Conservation (phyloP, 2,797 vertebrate species). For the Anisognathus igniventris region DNA sequence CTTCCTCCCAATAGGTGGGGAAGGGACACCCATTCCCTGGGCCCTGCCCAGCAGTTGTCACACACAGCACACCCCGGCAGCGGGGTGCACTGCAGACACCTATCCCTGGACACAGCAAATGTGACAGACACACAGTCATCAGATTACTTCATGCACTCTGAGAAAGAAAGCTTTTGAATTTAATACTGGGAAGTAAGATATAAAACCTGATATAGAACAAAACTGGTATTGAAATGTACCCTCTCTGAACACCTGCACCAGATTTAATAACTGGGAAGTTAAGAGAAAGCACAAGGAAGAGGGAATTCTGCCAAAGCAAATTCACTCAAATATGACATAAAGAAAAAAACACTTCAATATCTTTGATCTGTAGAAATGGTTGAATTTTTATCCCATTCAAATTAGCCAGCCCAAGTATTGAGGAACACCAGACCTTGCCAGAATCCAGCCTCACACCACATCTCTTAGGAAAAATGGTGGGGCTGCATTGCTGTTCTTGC, state of each 20-base stretch:
- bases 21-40: background rate
- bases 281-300: background rate
- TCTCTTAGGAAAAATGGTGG: background rate
- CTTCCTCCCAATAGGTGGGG: background rate
- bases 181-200: background rate
- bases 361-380: background rate
- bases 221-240: background rate
- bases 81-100: background rate
- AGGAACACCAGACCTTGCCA: background rate
- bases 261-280: background rate
- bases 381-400: background rate
- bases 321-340: background rate
- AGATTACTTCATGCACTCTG: background rate
- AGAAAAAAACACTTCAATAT: background rate
- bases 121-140: background rate
- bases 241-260: background rate
- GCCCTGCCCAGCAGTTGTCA: background rate
- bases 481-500: background rate
- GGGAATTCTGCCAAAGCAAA: background rate
- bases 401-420: rapidly evolving
- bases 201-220: background rate
- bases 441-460: rapidly evolving
- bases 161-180: background rate
- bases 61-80: background rate
- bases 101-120: background rate